Conservation (phyloP, 2,797 vertebrate genomes). For the Chaenodraco wilsoni region DNA sequence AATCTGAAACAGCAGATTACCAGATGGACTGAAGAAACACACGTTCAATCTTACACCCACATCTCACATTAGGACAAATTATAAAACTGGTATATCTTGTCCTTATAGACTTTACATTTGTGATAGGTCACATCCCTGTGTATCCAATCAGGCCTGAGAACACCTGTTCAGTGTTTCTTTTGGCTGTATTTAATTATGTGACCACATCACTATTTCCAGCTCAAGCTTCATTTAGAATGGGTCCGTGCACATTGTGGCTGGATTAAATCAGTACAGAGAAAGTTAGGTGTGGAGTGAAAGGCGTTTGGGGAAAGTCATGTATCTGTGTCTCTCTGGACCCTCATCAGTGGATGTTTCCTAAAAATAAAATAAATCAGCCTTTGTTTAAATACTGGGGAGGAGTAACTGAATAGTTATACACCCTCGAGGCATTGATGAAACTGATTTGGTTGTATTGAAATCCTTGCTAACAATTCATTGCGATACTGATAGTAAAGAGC, state of each 20-base stretch:
- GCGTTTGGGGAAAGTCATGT: constrained; percentile 27
- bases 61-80: too few relatives aligned
- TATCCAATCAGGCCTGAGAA: constrained; percentile 16
- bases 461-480: constrained; percentile 53
- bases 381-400: constrained; percentile 66
- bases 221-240: constrained; percentile 39
- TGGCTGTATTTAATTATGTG: constrained; percentile 34
- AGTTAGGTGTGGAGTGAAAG: constrained; percentile 33
- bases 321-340: constrained; percentile 38
- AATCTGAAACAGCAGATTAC: constrained; percentile 22
- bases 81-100: not conserved
- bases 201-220: constrained; percentile 31
- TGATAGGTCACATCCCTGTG: not conserved
- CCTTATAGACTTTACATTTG: not conserved
- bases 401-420: constrained; percentile 23
- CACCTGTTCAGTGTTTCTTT: constrained; percentile 49
- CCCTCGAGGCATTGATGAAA: constrained; percentile 54
- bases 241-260: constrained; percentile 35
- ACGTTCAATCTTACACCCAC: constrained; percentile 1
- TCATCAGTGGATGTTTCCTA: constrained; percentile 48
- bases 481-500: not conserved
- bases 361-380: constrained; percentile 66
- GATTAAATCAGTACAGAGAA: constrained; percentile 34
- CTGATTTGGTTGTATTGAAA: constrained; percentile 63
- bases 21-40: constrained; percentile 3